phyloP scores from a whole-genome alignment of 2,888 invertebrate genomes.

The Rhabditophanes sp. region DNA sequence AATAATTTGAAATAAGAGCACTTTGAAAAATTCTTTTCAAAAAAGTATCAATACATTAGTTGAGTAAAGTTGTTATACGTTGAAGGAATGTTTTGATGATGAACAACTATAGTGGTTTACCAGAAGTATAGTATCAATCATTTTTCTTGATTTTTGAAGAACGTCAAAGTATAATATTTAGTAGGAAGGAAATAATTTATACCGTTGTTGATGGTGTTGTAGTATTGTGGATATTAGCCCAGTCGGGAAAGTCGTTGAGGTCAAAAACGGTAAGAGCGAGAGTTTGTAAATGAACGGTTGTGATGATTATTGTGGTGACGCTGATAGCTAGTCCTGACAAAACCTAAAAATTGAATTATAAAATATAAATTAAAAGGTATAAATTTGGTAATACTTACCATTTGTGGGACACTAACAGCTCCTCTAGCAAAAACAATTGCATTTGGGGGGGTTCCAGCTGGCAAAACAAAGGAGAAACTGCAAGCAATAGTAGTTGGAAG shows the following conservation, averaged over 20 bases:
- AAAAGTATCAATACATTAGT: no score
- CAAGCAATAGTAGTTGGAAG: conserved; percentile 72
- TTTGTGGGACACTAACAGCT: conserved; percentile 44
- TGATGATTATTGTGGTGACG: conserved; percentile 13
- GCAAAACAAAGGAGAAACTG: conserved; percentile 75
- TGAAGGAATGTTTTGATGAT: no score
- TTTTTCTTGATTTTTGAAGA: no score
- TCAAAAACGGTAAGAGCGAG: conserved; percentile 15
- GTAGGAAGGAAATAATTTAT: no score
- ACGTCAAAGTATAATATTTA: no score
- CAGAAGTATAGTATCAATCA: no score
- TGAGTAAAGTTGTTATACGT: no score
- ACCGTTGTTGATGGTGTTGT: no score
- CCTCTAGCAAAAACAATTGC: conserved; percentile 63
- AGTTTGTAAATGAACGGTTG: conserved; percentile 19
- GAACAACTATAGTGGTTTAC: no score
- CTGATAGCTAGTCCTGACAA: conserved; percentile 17
- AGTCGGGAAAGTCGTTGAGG: conserved; percentile 12
- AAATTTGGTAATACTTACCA: conserved; percentile 38
- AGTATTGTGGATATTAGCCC: conserved; percentile 12
- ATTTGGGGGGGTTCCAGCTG: conserved; percentile 79
- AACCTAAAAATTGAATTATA: conserved; percentile 16
- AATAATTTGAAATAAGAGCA: no score
- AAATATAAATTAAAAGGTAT: neutral
- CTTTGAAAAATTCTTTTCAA: no score